phyloP scores from a whole-genome alignment of 2,113 vertebrate genomes.

The Litocranius walleri region DNA sequence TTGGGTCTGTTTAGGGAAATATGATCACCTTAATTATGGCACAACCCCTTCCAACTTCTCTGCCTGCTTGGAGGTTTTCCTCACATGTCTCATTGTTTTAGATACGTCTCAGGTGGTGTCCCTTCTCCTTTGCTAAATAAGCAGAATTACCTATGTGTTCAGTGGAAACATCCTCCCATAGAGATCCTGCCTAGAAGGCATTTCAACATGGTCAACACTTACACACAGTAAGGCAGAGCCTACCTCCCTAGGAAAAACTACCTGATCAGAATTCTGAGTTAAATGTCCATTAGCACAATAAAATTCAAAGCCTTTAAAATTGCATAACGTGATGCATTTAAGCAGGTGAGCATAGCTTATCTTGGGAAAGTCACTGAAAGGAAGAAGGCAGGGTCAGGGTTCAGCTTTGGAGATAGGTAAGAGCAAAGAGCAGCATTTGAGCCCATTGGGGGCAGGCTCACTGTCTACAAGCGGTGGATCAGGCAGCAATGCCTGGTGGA shows the following conservation, averaged over 20 bases:
- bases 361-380: slow-evolving; percentile 7
- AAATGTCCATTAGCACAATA: neutral
- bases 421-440: neutral
- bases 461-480: neutral
- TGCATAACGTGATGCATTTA: neutral
- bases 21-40: neutral
- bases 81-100: neutral
- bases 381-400: neutral
- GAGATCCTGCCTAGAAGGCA: neutral
- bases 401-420: neutral
- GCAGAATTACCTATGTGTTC: neutral
- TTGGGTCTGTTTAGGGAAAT: slow-evolving; percentile 33
- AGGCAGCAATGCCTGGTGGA: neutral
- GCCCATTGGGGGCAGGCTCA: neutral
- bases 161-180: neutral
- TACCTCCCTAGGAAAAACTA: neutral
- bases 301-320: slow-evolving; percentile 21
- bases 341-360: neutral
- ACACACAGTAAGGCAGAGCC: neutral
- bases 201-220: neutral
- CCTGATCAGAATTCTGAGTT: neutral
- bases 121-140: neutral
- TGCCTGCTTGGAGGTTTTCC: neutral
- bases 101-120: neutral
- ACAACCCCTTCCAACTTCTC: neutral